Conservation (phyloP, 1,140 invertebrate species). For the Anadara kagoshimensis region DNA sequence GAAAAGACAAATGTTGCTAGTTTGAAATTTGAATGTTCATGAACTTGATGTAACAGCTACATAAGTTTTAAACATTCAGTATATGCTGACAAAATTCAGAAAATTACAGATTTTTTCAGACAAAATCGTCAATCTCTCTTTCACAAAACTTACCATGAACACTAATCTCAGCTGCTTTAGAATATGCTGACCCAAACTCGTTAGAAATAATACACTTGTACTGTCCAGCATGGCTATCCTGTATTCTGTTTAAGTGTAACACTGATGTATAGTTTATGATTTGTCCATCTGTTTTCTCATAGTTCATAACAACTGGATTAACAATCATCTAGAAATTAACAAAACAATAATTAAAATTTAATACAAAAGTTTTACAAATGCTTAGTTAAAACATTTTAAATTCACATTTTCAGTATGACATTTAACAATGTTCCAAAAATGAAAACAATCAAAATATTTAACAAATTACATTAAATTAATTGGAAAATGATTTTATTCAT, state of each 20-base stretch:
- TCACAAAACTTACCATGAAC: constrained; percentile 81
- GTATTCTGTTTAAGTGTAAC: constrained; percentile 83
- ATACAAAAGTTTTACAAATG: background rate
- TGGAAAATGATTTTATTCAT: no score
- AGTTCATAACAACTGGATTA: constrained; percentile 8
- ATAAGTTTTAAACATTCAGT: no score
- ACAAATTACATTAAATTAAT: no score
- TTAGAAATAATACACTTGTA: constrained; percentile 96
- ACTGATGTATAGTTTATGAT: constrained; percentile 77
- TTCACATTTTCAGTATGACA: no score
- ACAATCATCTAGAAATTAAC: constrained; percentile 17
- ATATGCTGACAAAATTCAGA: no score
- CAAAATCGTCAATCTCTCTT: background rate
- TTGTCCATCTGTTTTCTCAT: constrained; percentile 40
- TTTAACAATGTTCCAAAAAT: background rate
- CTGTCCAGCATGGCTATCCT: constrained; percentile 85
- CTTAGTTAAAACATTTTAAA: background rate
- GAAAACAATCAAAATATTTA: background rate
- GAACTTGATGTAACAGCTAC: no score
- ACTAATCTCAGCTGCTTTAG: constrained; percentile 87
- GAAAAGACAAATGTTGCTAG: no score
- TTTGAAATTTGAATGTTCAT: no score
- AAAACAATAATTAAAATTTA: background rate
- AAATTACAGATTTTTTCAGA: no score
- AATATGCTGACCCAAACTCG: constrained; percentile 91